Conservation (phyloP, 2,797 vertebrate genomes). For the Columba guinea region DNA sequence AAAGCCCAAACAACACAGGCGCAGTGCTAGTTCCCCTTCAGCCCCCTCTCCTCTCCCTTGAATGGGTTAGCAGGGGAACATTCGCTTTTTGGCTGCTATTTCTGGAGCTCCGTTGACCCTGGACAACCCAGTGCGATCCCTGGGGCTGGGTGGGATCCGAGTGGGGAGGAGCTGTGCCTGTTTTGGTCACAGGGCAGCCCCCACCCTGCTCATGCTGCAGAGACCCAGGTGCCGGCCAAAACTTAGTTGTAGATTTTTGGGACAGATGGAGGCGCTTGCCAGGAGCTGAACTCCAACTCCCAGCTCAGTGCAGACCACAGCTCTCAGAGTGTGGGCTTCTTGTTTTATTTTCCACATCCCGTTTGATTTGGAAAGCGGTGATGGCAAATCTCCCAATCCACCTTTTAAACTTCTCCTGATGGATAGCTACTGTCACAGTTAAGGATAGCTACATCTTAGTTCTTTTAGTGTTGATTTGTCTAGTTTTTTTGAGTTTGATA, state of each 20-base stretch:
- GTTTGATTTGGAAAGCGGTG: background rate
- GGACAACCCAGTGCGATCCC: background rate
- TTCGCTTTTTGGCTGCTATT: background rate
- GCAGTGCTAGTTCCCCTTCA: background rate
- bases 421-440: background rate
- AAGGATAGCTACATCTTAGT: background rate
- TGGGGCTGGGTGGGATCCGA: background rate
- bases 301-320: background rate
- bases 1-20: background rate
- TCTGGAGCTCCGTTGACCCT: background rate
- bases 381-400: background rate
- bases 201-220: rapidly evolving
- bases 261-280: background rate
- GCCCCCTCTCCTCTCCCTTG: background rate
- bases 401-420: background rate
- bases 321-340: background rate
- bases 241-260: background rate
- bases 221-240: background rate
- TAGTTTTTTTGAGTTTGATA: background rate
- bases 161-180: background rate
- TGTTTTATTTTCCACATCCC: background rate
- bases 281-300: background rate
- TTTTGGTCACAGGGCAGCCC: background rate
- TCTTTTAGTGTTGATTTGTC: background rate
- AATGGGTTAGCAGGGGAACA: background rate